phyloP scores from a whole-genome alignment of 2,113 vertebrate genomes.

The Pedetes capensis region DNA sequence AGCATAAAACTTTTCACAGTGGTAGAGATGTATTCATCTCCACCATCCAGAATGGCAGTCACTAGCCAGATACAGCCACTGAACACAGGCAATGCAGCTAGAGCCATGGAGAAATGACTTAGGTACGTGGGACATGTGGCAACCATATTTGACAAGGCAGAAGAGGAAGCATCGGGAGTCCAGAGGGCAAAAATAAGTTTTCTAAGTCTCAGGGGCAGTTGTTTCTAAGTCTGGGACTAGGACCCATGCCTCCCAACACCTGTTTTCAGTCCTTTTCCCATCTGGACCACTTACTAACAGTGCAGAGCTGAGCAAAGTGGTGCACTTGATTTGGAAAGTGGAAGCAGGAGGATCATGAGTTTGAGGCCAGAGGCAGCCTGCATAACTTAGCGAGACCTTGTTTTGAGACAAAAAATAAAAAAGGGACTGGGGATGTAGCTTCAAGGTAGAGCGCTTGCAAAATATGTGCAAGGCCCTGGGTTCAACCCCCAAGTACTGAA shows the following conservation, averaged over 20 bases:
- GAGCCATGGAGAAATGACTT: not conserved
- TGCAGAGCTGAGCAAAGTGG: too few relatives aligned
- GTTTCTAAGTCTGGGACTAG: not conserved
- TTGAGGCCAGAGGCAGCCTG: too few relatives aligned
- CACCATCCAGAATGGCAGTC: not conserved
- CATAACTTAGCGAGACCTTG: too few relatives aligned
- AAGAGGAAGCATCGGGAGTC: not conserved
- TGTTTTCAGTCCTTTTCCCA: not conserved
- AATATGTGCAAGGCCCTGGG: too few relatives aligned
- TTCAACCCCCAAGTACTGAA: too few relatives aligned
- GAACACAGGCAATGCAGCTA: not conserved
- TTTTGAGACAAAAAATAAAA: too few relatives aligned
- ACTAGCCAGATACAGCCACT: not conserved
- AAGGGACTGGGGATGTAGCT: too few relatives aligned
- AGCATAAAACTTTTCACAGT: not conserved
- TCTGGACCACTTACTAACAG: not conserved
- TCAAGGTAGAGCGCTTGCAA: too few relatives aligned
- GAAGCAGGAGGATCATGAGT: too few relatives aligned
- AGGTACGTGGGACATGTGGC: not conserved
- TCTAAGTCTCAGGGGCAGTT: too few relatives aligned
- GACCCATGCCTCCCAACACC: not conserved
- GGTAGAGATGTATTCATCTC: not conserved
- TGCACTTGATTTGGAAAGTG: too few relatives aligned
- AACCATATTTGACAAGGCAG: not conserved
- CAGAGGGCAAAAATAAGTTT: not conserved